Evolutionary conservation across 2,797 vertebrate genomes (phyloP), one percentile per base, ranked within the genome.

Genomic region (Glyptemys insculpta): DNA sequence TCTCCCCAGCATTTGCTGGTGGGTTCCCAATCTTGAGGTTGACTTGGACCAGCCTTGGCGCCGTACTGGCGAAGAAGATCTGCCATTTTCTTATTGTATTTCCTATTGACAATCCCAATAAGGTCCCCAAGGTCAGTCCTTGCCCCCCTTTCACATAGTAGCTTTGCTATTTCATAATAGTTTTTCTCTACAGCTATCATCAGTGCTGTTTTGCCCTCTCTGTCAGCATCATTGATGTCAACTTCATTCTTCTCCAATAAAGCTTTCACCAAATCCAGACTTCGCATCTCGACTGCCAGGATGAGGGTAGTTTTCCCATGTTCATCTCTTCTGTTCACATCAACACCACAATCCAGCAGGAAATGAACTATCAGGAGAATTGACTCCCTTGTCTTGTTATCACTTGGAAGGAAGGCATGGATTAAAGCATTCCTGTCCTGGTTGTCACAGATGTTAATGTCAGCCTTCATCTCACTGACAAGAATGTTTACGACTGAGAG

Each of bases 251-350:
- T 96, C 56, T 97, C 34, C 93, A 98, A 3, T 16, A 98, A 85
- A 89, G 96, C 93, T 87, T 44, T 8, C 89, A 98, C 98, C 94
- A 98, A 65, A 8, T 41, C 72, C 0, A 1, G 5, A 78, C 79
- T 95, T 90, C 31, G 34, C 79, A 79, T 97, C 86, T 98, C 97
- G 59, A 94, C 97, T 12, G 98, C 98, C 31, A 98, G 91, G 44
- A 98, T 98, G 78, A 98, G 96, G 50, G 98, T 92, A 0, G 96
- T 98, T 97, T 97, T 98, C 57, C 96, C 97, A 34, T 53, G n/a
- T 54, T 97, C 96, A 25, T 97, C 97, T 81, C 89, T 97, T 87
- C 91, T 92, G 0, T 53, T 98, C 49, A 97, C 93, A 15, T 98
- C 95, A 53, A 79, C 74, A 1, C 95, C 84, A 0, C 6, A 34